Evolutionary conservation across 2,888 invertebrate genomes (phyloP), one percentile per base, ranked within the genome.

Genomic region (Tholera decimalis): DNA sequence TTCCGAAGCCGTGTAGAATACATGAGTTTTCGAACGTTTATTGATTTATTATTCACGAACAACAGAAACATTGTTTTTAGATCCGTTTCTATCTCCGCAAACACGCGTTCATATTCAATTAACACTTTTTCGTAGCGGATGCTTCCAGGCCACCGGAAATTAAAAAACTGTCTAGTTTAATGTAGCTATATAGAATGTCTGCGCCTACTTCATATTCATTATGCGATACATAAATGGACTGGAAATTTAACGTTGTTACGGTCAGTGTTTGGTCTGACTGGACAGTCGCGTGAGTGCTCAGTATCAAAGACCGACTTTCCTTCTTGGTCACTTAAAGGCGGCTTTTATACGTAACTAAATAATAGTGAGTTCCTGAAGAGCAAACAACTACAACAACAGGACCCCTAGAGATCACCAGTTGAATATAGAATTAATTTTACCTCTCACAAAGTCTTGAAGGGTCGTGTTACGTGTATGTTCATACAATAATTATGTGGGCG

Each of bases 111-210:
- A 86, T 84, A 91, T 92, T 92, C 92, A 93, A 93, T 94, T 91
- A 93, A 92, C 90, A 92, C 87, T 92, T 93, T 93, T 93, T 92
- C 91, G 88, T 84, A 84, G 87, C 90, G 92, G 91, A 92, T 88
- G 88, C 84, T 85, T 80, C 85, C 88, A 85, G 88, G 85, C 86
- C 84, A 84, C 90, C 93, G 93, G 94, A 94, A 95, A 95, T 94
- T 93, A 93, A 94, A 86, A 93, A 93, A 92, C 90, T 91, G 91
- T 90, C 90, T 89, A 84, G 83, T 83, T 80, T 55, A 49, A 49
- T 87, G 84, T 79, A 84, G 39, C 55, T 80, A n/a, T 66, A 83
- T 84, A 77, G 69, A 81, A 77, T 83, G 72, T 72, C 71, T 65
- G 65, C 62, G 64, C 50, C 65, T 67, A 67, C 50, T 72, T 66